Evolutionary conservation across 2,113 vertebrate species (phyloP), one percentile per base, ranked within the genome.

Genomic region (Engystomops pustulosus): DNA sequence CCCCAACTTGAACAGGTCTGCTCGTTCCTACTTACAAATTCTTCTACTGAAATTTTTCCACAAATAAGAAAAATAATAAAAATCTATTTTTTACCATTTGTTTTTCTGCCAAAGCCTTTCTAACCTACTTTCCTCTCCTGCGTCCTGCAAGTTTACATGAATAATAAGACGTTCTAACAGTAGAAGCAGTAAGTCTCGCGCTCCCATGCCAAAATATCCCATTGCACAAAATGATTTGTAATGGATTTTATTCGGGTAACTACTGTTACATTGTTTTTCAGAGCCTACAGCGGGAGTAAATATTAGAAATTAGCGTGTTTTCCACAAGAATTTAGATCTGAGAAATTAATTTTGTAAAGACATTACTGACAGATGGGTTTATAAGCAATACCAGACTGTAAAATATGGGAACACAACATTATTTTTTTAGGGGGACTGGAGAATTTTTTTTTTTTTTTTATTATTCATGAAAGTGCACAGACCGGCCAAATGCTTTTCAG

Each of bases 401-500:
- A 68, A 77, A 84, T 55, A 69, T 44, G 23, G 82, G 51, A 84
- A 84, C 44, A 32, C 68, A 84, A 77, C 60, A 68, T 53, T 51
- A 32, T 65, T 65, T 41, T 51, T 65, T 65, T 18, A 10, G 62
- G 32, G 45, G 69, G 27, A 84, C 62, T 9, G 32, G 53, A 77
- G 71, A 76, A 34, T 18, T 49, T 45, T 45, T 45, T 45, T 47
- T 41, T 41, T 70, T 72, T 72, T 82, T 38, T n/a, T n/a, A n/a
- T n/a, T n/a, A n/a, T n/a, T 68, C 68, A 75, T 83, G 36, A 51
- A 76, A 45, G 60, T 32, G 41, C 47, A 68, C 75, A 18, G n/a
- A 38, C 72, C 15, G 38, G 82, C 82, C 82, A 84, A 84, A 84
- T 53, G 60, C 82, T 78, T 84, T 84, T 84, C 82, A 77, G 82